Conservation (phyloP, 2,888 invertebrate species). For the Hermaeophaga mercurialis region DNA sequence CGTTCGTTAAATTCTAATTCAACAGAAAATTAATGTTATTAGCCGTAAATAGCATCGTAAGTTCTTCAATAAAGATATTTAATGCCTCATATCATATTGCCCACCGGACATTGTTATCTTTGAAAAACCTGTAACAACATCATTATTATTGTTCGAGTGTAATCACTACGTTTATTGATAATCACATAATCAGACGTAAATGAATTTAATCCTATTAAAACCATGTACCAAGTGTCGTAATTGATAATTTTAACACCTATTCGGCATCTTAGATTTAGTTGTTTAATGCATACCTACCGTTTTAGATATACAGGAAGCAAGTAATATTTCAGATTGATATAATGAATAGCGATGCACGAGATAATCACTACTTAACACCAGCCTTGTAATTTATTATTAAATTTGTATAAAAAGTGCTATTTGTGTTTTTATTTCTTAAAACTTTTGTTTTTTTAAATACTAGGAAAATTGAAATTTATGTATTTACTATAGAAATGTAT, state of each 20-base stretch:
- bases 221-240: background rate
- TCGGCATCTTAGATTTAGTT: background rate
- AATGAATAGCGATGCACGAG: no score
- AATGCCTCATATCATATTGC: background rate
- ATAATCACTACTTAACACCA: no score
- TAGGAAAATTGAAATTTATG: no score
- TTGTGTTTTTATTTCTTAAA: no score
- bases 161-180: background rate
- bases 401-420: no score
- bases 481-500: no score
- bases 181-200: background rate
- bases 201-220: background rate
- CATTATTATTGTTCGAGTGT: background rate
- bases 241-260: conserved; percentile 2
- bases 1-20: background rate
- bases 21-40: background rate
- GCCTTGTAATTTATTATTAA: no score
- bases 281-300: background rate
- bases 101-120: background rate
- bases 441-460: no score
- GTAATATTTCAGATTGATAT: background rate
- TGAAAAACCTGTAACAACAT: background rate
- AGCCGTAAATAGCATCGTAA: background rate
- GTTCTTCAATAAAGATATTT: background rate
- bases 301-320: background rate